phyloP scores from a whole-genome alignment of 23 tunicate genomes.

The Halocynthia roretzi region DNA sequence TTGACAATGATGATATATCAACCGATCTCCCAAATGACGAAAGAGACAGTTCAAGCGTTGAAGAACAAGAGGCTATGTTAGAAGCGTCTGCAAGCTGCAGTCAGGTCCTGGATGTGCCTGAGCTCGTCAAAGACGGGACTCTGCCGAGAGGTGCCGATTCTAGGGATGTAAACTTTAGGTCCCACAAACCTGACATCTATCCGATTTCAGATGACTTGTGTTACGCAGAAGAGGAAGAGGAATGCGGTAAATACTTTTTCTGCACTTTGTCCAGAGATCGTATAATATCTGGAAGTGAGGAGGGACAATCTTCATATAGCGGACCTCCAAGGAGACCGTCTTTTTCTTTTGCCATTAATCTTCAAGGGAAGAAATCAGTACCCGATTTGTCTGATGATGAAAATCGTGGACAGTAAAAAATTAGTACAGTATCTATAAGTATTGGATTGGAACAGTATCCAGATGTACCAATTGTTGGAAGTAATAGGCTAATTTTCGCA shows the following conservation, averaged over 20 bases:
- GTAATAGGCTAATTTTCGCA: too few species aligned
- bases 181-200: slow-evolving; percentile 19
- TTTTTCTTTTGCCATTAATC: too few species aligned
- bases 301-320: too few species aligned
- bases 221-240: background rate
- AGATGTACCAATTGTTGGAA: too few species aligned
- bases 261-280: background rate
- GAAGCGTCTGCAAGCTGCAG: background rate
- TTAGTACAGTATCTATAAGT: too few species aligned
- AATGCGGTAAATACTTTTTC: slow-evolving; percentile 25
- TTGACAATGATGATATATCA: background rate
- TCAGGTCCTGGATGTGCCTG: background rate
- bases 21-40: background rate
- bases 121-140: slow-evolving; percentile 17
- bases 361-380: too few species aligned
- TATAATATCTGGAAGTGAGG: too few species aligned
- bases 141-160: background rate
- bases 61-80: background rate
- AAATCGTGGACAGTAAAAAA: too few species aligned
- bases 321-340: too few species aligned
- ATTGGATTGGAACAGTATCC: too few species aligned
- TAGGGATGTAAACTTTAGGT: background rate
- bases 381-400: too few species aligned
- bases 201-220: slow-evolving; percentile 2
- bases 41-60: background rate